A percentile compares a stretch with the other conserved stretches of the same genome.
Evolutionary conservation across 2,797 vertebrate genomes (phyloP).

Genomic region (Tinamus major): DNA sequence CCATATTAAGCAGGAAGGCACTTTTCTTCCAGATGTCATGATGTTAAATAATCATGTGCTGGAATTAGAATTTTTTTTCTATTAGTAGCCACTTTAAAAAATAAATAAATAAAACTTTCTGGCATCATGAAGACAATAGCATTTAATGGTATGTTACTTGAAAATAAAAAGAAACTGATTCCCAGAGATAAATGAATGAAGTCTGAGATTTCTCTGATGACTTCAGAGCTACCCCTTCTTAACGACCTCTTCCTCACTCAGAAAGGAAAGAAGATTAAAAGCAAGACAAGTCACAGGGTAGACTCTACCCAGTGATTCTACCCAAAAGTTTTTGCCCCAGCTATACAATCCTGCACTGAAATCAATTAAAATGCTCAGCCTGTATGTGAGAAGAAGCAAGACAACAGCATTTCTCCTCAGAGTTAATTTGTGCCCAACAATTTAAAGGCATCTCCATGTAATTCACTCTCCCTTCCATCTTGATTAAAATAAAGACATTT

Average conservation of each 20-base stretch:
- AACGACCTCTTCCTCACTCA: background rate
- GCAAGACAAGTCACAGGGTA: background rate
- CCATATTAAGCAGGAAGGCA: background rate
- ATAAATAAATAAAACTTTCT: background rate
- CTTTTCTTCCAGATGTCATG: background rate
- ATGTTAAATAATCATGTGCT: background rate
- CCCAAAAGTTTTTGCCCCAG: background rate
- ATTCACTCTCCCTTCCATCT: background rate
- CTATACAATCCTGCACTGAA: background rate
- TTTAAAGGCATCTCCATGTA: background rate
- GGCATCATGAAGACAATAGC: background rate
- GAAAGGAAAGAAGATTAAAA: slow-evolving; percentile 9
- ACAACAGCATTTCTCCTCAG: background rate
- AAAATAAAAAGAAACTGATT: background rate
- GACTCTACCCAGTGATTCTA: background rate
- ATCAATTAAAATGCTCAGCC: background rate
- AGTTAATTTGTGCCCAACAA: background rate
- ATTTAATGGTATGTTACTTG: background rate
- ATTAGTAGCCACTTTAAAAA: background rate
- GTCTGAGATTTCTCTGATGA: background rate
- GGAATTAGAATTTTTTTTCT: background rate
- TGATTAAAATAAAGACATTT: background rate
- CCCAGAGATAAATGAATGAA: background rate
- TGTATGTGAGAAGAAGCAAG: background rate
- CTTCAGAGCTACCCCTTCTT: background rate